Evolutionary conservation across 2,797 vertebrate species (phyloP).

Genomic region (Anableps anableps): DNA sequence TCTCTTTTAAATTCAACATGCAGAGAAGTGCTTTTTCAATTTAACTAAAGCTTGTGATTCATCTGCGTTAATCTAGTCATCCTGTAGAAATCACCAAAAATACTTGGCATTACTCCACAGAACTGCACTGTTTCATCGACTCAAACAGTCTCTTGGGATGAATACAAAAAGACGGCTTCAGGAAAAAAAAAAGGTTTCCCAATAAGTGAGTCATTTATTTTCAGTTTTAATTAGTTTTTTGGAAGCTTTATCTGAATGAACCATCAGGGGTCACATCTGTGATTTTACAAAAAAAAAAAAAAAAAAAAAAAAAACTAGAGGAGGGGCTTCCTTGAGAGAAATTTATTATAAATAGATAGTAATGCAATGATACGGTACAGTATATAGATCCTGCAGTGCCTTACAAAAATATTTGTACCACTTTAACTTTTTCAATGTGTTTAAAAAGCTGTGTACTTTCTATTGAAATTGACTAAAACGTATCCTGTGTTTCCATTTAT

Average conservation of each 20-base stretch:
- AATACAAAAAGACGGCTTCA: neutral
- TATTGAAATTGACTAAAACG: neutral
- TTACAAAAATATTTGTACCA: neutral
- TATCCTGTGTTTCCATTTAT: neutral
- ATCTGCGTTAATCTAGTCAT: constrained; percentile 50
- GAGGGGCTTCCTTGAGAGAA: neutral
- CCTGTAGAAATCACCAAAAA: constrained; percentile 45
- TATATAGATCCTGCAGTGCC: neutral
- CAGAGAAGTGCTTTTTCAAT: constrained; percentile 53
- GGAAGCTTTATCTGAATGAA: constrained; percentile 7
- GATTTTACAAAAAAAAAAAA: neutral
- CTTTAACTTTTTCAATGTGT: neutral
- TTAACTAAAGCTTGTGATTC: constrained; percentile 53
- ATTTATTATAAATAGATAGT: neutral
- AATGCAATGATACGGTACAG: neutral
- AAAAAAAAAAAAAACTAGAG: neutral
- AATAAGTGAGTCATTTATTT: constrained; percentile 15
- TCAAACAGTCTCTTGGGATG: constrained; percentile 1
- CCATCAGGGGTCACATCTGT: neutral
- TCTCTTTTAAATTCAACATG: constrained; percentile 43
- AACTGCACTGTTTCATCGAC: constrained; percentile 10
- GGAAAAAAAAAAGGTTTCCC: neutral
- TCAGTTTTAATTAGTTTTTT: constrained; percentile 4
- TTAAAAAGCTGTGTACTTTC: neutral
- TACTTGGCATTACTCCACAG: constrained; percentile 40